Evolutionary conservation across 1,140 invertebrate species (phyloP), one percentile per base, ranked within the genome.

Genomic region (Zaprionus camerounensis): DNA sequence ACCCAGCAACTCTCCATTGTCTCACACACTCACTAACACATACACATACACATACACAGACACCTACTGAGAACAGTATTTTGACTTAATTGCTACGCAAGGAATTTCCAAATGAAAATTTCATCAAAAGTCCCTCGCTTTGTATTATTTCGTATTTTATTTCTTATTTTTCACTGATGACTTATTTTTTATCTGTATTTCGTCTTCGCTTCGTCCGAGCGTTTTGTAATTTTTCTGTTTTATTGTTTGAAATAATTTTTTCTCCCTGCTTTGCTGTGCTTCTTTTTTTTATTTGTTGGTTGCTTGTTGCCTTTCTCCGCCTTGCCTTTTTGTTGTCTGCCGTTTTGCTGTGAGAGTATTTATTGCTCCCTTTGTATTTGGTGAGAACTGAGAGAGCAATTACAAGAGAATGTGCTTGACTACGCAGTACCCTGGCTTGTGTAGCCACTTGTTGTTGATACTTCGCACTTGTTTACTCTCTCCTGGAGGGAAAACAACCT

Each of bases 101-200:
- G 85, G 85, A 88, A 90, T 88, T 84, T 79, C 46, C 62, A 84
- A 88, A 88, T 88, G 74, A 88, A 79, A 88, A 78, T 78, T 81
- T 84, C 78, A 78, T 79, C 81, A 81, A 74, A 72, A 78, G 71
- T 88, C 74, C 78, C 69, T 84, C 78, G 66, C 80, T 81, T 81
- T 72, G 59, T 83, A 71, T 83, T 41, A 80, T 75, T 86, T 38
- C 34, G 65, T 59, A 72, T 84, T 62, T 80, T 51, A 51, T 51
- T 51, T 51, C 53, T 22, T 56, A 44, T 67, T 72, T 77, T 51
- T 85, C 46, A 53, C 34, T 76, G 58, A 70, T 70, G 68, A 70
- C 69, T 15, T 11, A 31, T 41, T 9, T 61, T 81, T 51, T n/a
- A 24, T 62, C 62, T 57, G 56, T 51, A 31, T 58, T 71, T 79